Percentiles rank a stretch among this genome's conserved stretches.
Conservation (phyloP, 2,797 vertebrate genomes). For the Syngnathus acus region DNA sequence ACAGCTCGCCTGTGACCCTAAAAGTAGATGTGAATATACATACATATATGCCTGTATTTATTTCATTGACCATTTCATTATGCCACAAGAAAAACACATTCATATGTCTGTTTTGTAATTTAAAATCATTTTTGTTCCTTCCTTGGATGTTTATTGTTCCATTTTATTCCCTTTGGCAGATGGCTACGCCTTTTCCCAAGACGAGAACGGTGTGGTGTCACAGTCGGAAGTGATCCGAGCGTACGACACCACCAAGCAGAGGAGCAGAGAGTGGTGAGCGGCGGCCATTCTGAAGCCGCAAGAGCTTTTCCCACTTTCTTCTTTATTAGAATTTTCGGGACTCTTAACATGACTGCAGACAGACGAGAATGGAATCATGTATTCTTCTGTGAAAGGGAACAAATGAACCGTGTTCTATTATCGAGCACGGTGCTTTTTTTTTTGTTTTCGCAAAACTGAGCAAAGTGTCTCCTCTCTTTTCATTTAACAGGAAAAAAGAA, state of each 20-base stretch:
- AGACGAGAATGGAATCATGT: conserved; percentile 27
- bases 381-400: conserved; percentile 33
- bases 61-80: not conserved
- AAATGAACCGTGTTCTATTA: conserved; percentile 56
- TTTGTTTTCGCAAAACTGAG: not conserved
- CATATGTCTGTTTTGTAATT: not conserved
- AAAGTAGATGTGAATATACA: not conserved
- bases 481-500: no score
- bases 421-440: conserved; percentile 73
- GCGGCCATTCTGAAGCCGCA: conserved; percentile 36
- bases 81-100: not conserved
- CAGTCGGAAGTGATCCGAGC: conserved; percentile 97
- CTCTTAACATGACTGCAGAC: not conserved
- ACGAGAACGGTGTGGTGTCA: conserved; percentile 96
- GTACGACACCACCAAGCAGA: conserved; percentile 96
- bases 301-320: conserved; percentile 8
- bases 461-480: not conserved
- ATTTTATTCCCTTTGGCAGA: conserved; percentile 62
- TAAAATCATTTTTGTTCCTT: not conserved
- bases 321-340: not conserved
- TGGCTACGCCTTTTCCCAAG: conserved; percentile 97
- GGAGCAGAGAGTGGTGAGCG: conserved; percentile 87
- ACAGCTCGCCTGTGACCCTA: not conserved
- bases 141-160: not conserved
- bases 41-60: not conserved